Percentiles rank a stretch among this genome's conserved stretches.
These are phyloP conservation scores for Asbolus verrucosus DNA, from an alignment of 1,140 invertebrate genomes.

Conservation along the genomic window DNA sequence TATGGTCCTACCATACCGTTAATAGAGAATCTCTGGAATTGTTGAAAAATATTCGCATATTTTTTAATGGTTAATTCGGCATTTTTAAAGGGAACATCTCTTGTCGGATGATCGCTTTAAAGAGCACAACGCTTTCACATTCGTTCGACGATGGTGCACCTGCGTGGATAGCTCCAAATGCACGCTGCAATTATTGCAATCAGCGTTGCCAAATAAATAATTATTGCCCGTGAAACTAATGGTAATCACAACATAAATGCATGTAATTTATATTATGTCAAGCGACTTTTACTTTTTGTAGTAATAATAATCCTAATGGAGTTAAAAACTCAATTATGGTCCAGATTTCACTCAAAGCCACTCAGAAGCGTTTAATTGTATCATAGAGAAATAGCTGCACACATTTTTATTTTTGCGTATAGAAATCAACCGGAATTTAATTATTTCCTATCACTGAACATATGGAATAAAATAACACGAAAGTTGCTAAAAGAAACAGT, in stretches of 20 bases:
- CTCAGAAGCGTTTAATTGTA: neutral
- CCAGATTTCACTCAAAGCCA: slow-evolving; percentile 13
- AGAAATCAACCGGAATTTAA: slow-evolving; percentile 48
- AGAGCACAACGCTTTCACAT: too few relatives aligned
- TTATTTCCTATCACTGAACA: slow-evolving; percentile 59
- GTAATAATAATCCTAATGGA: slow-evolving; percentile 26
- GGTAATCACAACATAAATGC: slow-evolving; percentile 34
- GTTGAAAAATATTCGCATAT: too few relatives aligned
- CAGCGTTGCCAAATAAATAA: slow-evolving; percentile 9
- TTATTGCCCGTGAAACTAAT: slow-evolving; percentile 11
- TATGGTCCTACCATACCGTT: too few relatives aligned
- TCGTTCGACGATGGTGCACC: too few relatives aligned
- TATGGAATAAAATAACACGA: slow-evolving; percentile 56
- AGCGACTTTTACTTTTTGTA: slow-evolving; percentile 38
- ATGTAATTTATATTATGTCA: slow-evolving; percentile 27
- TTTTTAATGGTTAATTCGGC: too few relatives aligned
- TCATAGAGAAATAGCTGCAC: neutral
- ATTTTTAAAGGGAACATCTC: too few relatives aligned
- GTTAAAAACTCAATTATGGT: slow-evolving; percentile 9
- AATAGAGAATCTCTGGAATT: too few relatives aligned
- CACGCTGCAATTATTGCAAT: slow-evolving; percentile 26
- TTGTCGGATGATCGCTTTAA: too few relatives aligned
- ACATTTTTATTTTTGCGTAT: slow-evolving; percentile 9
- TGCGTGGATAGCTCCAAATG: neutral
- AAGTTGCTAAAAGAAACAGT: slow-evolving; percentile 44